A percentile compares a stretch with the other conserved stretches of the same genome.
These are phyloP conservation scores for Tachyglossus aculeatus DNA, from an alignment of 2,797 vertebrate species.

Conservation along the genomic window DNA sequence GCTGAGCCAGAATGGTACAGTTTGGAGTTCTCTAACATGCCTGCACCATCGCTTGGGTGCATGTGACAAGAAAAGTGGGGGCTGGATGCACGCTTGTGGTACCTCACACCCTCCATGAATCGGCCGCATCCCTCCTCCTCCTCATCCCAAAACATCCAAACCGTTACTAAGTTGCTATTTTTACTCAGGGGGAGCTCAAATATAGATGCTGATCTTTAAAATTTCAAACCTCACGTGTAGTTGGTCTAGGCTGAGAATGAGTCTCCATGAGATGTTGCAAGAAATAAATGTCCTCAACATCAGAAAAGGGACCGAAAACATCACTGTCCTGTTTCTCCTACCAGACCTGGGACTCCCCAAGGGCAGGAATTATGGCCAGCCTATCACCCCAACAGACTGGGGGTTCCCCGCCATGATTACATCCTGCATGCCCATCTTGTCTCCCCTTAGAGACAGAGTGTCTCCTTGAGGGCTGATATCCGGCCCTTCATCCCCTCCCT, in stretches of 20 bases:
- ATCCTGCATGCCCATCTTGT: constrained; percentile 42
- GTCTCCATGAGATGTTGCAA: not conserved
- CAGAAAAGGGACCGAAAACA: too few species aligned
- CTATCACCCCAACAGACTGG: too few species aligned
- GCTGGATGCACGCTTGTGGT: too few species aligned
- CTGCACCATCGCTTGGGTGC: too few species aligned
- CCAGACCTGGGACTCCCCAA: too few species aligned
- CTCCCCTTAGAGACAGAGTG: constrained; percentile 11
- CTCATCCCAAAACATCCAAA: constrained; percentile 33
- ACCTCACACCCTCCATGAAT: too few species aligned
- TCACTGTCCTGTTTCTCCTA: not conserved
- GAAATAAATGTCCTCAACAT: not conserved
- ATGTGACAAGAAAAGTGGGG: too few species aligned
- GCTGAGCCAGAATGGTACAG: too few species aligned
- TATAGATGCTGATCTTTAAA: constrained; percentile 54
- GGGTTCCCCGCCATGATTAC: too few species aligned
- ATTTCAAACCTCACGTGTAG: constrained; percentile 20
- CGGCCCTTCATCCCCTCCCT: not conserved
- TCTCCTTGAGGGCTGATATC: not conserved
- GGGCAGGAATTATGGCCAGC: not conserved
- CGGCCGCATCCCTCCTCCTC: too few species aligned
- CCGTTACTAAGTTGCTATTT: constrained; percentile 62
- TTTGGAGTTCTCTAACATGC: too few species aligned
- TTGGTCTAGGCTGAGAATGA: not conserved
- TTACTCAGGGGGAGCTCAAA: constrained; percentile 53